Evolutionary conservation across 2,113 vertebrate genomes (phyloP).

Genomic region (Terrapene triunguis): DNA sequence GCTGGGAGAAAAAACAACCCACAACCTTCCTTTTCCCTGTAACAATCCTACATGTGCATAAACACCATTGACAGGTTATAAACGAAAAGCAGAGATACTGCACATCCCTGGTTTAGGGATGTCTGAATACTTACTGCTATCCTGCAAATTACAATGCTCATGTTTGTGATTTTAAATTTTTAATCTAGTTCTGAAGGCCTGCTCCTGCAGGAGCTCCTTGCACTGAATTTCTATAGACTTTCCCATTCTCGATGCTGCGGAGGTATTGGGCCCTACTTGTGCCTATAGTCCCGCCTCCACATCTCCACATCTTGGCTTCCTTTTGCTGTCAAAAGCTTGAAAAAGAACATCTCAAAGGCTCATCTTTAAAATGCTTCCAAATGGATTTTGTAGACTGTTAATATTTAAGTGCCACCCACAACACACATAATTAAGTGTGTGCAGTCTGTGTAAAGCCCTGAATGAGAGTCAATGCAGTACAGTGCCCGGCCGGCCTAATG

Average conservation of each 20-base stretch:
- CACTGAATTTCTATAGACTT: background rate
- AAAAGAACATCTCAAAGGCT: background rate
- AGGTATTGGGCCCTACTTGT: background rate
- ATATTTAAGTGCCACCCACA: slow-evolving; percentile 47
- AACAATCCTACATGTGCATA: background rate
- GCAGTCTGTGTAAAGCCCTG: slow-evolving; percentile 11
- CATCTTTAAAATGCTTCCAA: slow-evolving; percentile 53
- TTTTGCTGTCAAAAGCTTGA: background rate
- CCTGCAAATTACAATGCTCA: background rate
- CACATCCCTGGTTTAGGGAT: background rate
- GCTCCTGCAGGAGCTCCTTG: background rate
- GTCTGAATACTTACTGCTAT: background rate
- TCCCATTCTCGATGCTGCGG: background rate
- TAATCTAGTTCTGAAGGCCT: background rate
- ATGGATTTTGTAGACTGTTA: slow-evolving; percentile 41
- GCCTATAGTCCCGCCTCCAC: background rate
- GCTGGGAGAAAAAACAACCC: background rate
- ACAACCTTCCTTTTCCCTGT: background rate
- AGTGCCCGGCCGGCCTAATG: slow-evolving; percentile 11
- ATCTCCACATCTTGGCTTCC: background rate
- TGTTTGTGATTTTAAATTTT: background rate
- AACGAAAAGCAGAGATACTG: background rate
- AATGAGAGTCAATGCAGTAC: background rate
- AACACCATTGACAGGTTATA: background rate
- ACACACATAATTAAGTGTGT: slow-evolving; percentile 37